A percentile compares a stretch with the other conserved stretches of the same genome.
Evolutionary conservation across 2,797 vertebrate genomes (phyloP).

Genomic region (Strix occidentalis): DNA sequence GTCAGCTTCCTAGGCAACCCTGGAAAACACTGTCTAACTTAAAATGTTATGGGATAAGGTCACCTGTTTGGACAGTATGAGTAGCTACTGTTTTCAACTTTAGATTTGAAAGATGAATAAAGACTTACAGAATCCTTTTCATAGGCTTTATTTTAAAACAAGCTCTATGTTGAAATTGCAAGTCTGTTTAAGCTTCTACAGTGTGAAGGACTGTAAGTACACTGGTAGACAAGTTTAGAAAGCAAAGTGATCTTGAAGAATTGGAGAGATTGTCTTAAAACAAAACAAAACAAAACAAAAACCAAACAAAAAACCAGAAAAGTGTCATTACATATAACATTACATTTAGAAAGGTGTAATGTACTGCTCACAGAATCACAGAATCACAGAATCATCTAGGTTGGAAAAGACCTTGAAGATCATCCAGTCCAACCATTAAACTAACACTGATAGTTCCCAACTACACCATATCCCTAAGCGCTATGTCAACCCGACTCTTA

Average conservation of each 20-base stretch:
- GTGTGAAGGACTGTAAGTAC: background rate
- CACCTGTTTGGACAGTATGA: background rate
- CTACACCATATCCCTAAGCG: too few species aligned
- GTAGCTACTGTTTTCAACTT: background rate
- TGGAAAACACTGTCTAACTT: background rate
- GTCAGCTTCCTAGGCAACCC: background rate
- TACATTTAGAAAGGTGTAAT: background rate
- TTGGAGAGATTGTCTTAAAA: background rate
- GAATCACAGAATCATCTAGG: too few species aligned
- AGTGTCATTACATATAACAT: background rate
- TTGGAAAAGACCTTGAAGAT: too few species aligned
- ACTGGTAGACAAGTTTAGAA: background rate
- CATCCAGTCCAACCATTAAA: too few species aligned
- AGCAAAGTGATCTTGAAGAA: background rate
- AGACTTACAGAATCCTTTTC: background rate
- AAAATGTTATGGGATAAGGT: background rate
- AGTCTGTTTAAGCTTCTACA: background rate
- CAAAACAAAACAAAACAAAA: background rate
- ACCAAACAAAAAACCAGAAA: background rate
- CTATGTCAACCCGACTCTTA: too few species aligned
- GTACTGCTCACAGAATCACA: background rate
- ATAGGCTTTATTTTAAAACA: background rate
- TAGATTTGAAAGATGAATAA: background rate
- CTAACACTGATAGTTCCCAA: too few species aligned
- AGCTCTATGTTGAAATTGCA: background rate